phyloP scores from a whole-genome alignment of 2,113 vertebrate genomes.

The Eclectus roratus region DNA sequence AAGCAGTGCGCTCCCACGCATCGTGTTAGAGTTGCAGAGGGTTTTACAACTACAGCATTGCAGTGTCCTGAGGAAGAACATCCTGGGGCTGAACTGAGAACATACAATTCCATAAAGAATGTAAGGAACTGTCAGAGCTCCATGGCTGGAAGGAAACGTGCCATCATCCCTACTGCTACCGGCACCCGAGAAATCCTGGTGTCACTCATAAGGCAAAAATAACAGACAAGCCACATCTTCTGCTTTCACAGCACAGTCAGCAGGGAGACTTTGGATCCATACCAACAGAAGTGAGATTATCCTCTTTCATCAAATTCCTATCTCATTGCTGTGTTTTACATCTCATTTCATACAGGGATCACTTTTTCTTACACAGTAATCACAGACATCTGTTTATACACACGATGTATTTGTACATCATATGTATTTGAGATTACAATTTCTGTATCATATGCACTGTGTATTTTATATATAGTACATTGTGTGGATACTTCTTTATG shows the following conservation, averaged over 20 bases:
- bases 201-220: background rate
- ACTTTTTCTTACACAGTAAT: background rate
- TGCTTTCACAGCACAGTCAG: background rate
- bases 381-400: background rate
- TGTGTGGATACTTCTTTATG: background rate
- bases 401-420: background rate
- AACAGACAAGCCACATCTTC: background rate
- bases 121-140: background rate
- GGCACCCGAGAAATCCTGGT: background rate
- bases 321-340: background rate
- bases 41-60: background rate
- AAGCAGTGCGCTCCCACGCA: background rate
- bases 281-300: background rate
- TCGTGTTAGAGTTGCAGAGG: background rate
- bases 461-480: background rate
- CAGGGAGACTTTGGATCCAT: background rate
- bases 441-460: fast-evolving
- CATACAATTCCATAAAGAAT: background rate
- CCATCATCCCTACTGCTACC: background rate
- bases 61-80: background rate
- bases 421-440: background rate
- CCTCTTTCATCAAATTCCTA: background rate
- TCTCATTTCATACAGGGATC: background rate
- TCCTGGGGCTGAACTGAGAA: background rate
- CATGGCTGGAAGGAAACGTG: background rate